Evolutionary conservation across 2,888 invertebrate genomes (phyloP).

Genomic region (Antheraea assamensis): DNA sequence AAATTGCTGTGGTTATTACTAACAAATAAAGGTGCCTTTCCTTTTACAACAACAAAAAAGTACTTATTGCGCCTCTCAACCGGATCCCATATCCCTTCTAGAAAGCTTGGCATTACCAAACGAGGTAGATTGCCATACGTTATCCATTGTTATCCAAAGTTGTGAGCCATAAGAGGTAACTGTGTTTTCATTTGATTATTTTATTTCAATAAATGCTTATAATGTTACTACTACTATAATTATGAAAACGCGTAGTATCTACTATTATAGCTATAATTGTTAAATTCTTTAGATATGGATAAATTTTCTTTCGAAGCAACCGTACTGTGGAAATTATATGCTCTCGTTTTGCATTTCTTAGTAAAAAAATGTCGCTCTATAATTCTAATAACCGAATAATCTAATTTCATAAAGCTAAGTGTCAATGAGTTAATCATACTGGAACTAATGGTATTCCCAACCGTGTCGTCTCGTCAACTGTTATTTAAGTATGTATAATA

Average conservation of each 20-base stretch:
- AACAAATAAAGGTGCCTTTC: no score
- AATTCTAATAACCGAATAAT: conserved; percentile 2
- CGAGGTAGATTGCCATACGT: background rate
- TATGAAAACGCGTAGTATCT: background rate
- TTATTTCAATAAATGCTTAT: background rate
- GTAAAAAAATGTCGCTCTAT: background rate
- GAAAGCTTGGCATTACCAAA: background rate
- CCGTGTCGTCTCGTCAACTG: conserved; percentile 6
- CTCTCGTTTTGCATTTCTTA: background rate
- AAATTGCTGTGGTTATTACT: no score
- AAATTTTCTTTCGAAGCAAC: background rate
- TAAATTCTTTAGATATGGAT: background rate
- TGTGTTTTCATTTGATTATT: background rate
- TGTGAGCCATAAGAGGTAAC: background rate
- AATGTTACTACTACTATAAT: background rate
- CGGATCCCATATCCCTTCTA: background rate
- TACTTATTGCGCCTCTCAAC: background rate
- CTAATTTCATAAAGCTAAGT: conserved; percentile 10
- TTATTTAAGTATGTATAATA: conserved; percentile 7
- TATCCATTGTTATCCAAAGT: background rate
- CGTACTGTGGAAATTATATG: background rate
- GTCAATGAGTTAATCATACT: conserved; percentile 10
- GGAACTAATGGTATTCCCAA: conserved; percentile 7
- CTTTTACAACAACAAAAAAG: background rate
- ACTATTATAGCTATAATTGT: no score